phyloP scores from a whole-genome alignment of 2,888 invertebrate genomes.

The Eupelmus urozonus region DNA sequence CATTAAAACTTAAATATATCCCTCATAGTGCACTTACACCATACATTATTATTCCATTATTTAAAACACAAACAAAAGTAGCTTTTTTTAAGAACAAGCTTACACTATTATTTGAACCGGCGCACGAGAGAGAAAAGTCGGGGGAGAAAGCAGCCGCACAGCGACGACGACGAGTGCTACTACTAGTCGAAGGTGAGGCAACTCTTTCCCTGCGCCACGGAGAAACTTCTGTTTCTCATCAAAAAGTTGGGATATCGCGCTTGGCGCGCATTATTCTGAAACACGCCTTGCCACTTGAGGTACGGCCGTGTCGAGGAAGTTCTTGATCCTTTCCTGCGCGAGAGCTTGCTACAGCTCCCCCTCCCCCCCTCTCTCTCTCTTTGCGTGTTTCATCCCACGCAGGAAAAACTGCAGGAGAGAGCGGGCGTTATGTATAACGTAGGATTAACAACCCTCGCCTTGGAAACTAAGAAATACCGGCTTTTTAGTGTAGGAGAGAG shows the following conservation, averaged over 20 bases:
- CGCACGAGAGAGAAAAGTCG: neutral
- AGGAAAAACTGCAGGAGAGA: constrained; percentile 44
- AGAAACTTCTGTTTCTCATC: constrained; percentile 60
- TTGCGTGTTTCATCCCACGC: constrained; percentile 52
- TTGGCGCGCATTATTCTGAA: constrained; percentile 56
- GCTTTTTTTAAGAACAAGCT: constrained; percentile 3
- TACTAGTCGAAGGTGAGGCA: constrained; percentile 48
- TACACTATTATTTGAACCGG: constrained; percentile 18
- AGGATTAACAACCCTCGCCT: constrained; percentile 58
- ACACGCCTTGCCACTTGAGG: constrained; percentile 59
- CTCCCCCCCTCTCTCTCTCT: neutral
- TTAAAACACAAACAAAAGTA: constrained; percentile 9
- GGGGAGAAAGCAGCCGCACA: neutral
- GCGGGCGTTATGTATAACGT: constrained; percentile 27
- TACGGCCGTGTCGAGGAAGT: constrained; percentile 59
- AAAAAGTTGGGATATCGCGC: constrained; percentile 55
- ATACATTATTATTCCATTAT: neutral
- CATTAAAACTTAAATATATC: too few species aligned
- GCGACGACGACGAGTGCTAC: constrained; percentile 9
- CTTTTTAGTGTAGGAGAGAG: constrained; percentile 11
- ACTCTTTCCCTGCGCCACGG: constrained; percentile 46
- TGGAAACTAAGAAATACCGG: constrained; percentile 51
- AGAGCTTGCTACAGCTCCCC: neutral
- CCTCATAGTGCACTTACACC: neutral
- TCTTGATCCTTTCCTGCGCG: constrained; percentile 60